Percentiles rank a stretch among this genome's conserved stretches.
Conservation (phyloP, 2,888 invertebrate genomes). For the Parnassius apollo region DNA sequence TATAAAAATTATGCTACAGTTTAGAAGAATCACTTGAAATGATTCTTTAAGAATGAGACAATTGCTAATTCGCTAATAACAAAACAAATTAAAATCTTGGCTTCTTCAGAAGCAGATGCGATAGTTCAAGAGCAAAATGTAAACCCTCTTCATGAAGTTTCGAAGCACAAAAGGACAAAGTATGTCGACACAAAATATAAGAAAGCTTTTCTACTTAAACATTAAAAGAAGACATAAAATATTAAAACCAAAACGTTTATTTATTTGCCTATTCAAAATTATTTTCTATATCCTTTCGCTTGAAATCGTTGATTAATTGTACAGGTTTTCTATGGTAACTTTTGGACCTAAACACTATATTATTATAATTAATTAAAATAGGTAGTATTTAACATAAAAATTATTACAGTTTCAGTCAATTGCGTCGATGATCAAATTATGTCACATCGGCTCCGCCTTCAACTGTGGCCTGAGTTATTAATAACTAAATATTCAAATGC, state of each 20-base stretch:
- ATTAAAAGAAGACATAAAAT: slow-evolving; percentile 44
- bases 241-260: slow-evolving; percentile 33
- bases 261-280: slow-evolving; percentile 21
- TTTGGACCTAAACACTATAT: slow-evolving; percentile 60
- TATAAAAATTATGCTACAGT: too few species aligned
- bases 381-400: slow-evolving; percentile 41
- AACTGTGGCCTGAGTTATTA: neutral
- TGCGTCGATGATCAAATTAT: slow-evolving; percentile 27
- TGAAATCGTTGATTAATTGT: slow-evolving; percentile 53
- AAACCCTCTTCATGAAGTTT: neutral
- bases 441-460: neutral
- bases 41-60: neutral
- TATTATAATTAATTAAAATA: slow-evolving; percentile 39
- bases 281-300: slow-evolving; percentile 36
- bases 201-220: slow-evolving; percentile 57
- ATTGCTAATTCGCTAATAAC: neutral
- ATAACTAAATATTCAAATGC: neutral
- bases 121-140: slow-evolving; percentile 3
- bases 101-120: neutral
- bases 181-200: neutral
- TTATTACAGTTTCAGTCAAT: slow-evolving; percentile 36
- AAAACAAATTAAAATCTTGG: slow-evolving; percentile 5
- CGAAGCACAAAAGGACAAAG: neutral
- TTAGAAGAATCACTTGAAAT: too few species aligned
- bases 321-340: slow-evolving; percentile 69